These are phyloP conservation scores for Daphoenositta chrysoptera DNA, from an alignment of 2,113 vertebrate species.

Conservation along the genomic window DNA sequence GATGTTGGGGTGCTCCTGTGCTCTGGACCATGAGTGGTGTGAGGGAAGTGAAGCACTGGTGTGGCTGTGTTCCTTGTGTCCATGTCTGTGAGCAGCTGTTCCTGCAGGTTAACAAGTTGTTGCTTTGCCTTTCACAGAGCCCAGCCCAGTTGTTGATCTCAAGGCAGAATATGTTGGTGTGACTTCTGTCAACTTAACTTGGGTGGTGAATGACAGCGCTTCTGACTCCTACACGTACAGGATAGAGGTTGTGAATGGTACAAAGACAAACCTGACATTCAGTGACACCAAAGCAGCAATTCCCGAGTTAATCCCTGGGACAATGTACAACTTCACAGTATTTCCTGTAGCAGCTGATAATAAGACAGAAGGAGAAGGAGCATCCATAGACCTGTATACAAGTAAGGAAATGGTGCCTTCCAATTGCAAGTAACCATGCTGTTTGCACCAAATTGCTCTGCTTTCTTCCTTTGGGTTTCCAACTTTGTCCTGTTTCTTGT, in stretches of 20 bases:
- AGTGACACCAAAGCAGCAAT: rapidly evolving
- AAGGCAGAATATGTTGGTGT: not conserved
- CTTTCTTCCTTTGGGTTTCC: not conserved
- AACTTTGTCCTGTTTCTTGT: rapidly evolving
- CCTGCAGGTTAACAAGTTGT: not conserved
- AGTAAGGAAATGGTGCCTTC: not conserved
- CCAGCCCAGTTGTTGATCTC: not conserved
- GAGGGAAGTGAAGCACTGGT: not conserved
- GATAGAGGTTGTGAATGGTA: not conserved
- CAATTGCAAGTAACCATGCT: not conserved
- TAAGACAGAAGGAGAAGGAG: not conserved
- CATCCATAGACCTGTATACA: rapidly evolving
- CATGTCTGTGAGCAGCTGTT: not conserved
- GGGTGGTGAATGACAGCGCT: not conserved
- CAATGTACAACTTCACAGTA: not conserved
- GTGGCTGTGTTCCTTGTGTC: not conserved
- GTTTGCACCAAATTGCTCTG: not conserved
- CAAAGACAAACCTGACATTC: rapidly evolving
- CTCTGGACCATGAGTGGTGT: not conserved
- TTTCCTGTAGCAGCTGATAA: not conserved
- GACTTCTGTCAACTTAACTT: not conserved
- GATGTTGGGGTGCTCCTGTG: not conserved
- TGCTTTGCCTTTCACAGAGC: not conserved
- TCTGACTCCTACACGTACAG: not conserved
- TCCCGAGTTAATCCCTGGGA: not conserved